phyloP scores from a whole-genome alignment of 2,797 vertebrate species.

The Streptopelia turtur region DNA sequence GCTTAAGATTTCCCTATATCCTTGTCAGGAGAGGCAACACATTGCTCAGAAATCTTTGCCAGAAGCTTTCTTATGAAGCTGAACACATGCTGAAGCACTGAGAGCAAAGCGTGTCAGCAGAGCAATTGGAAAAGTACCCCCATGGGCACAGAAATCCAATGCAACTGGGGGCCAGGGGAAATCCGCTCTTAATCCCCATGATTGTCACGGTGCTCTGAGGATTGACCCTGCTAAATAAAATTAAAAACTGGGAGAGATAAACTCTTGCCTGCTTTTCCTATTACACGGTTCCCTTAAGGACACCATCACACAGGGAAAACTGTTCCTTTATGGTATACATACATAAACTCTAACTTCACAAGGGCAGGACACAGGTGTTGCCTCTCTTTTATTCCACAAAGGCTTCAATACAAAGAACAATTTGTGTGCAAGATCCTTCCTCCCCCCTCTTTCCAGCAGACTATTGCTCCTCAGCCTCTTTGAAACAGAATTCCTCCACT shows the following conservation, averaged over 20 bases:
- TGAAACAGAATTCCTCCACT: background rate
- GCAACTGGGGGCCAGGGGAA: conserved; percentile 22
- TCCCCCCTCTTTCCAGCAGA: background rate
- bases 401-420: background rate
- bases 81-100: background rate
- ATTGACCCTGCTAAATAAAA: conserved; percentile 48
- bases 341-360: background rate
- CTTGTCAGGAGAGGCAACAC: background rate
- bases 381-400: background rate
- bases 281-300: background rate
- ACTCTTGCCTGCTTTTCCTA: background rate
- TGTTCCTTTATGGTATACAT: background rate
- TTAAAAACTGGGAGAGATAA: conserved; percentile 50
- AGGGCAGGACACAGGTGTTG: background rate
- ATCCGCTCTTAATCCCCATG: conserved; percentile 43
- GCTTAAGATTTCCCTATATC: background rate
- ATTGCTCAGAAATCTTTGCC: background rate
- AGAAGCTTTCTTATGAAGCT: background rate
- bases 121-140: background rate
- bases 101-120: background rate
- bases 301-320: background rate
- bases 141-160: conserved; percentile 10
- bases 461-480: background rate
- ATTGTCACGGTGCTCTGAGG: conserved; percentile 21
- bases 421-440: background rate